Base-by-base conservation (phyloP, 1,140 invertebrate species). In the Bombus superbus region DNA sequence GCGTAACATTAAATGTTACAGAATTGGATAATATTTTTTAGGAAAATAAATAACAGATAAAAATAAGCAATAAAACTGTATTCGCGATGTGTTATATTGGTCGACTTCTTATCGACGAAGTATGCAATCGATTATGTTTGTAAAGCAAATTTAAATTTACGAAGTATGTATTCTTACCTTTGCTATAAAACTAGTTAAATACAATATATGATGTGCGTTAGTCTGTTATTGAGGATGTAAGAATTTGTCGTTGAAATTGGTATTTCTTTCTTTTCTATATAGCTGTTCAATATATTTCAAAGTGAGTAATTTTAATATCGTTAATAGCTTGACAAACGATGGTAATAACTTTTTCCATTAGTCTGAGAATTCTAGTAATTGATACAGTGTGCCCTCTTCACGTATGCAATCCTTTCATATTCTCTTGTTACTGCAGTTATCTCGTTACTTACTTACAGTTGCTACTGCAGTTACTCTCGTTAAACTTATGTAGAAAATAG, bases 71-170 rank as follows among this genome's bases (percentile, higher is more conserved):
- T 28, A 90, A 83, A 35, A 32, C 28, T 35, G 87, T 86, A 79
- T 91, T 90, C 72, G 85, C 88, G 22, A 80, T 83, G 5, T 92
- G 89, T 35, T 86, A 89, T 47, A 85, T 92, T 11, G 89, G 91
- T 13, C 88, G 92, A 78, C 66, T 89, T 18, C 72, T 92, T 15
- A 89, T 86, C 15, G 68, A 91, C 25, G 82, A 92, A 72, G 92
- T 90, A 88, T 42, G 6, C 1, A 9, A 40, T 42, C 38, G 10
- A 40, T 3, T 42, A 38, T 9, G 9, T 4, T 68, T 9, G 0
- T 38, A 15, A 69, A 13, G 9, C 1, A 15, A 11, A 62, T n/a
- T 62, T 62, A 28, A n/a, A 62, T 62, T 28, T 28, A 59, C 57
- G 0, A 59, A 59, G 47, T 53, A 22, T 11, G 3, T 62, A 62